Evolutionary conservation across 1,140 invertebrate species (phyloP).

Genomic region (Aphidius gifuensis): DNA sequence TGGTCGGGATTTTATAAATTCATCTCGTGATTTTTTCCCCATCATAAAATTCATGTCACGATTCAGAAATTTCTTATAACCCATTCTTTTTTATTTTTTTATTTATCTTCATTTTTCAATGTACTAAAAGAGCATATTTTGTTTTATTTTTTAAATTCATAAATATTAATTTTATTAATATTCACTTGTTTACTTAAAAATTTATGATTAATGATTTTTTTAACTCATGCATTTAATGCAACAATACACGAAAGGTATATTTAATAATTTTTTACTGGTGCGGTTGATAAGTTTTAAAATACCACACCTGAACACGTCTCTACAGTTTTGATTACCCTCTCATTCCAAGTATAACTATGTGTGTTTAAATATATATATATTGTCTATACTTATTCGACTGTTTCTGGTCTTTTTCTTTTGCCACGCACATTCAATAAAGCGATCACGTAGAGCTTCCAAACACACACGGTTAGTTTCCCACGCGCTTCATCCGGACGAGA

Average conservation of each 20-base stretch:
- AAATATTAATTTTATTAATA: too few species aligned
- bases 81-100: not conserved
- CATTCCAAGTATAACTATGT: not conserved
- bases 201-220: too few species aligned
- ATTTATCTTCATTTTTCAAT: not conserved
- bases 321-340: slow-evolving; percentile 28
- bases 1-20: slow-evolving; percentile 8
- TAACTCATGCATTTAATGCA: too few species aligned
- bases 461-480: slow-evolving; percentile 43
- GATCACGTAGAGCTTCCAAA: slow-evolving; percentile 42
- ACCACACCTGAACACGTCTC: slow-evolving; percentile 13
- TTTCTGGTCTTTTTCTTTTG: slow-evolving; percentile 11
- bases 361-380: not conserved
- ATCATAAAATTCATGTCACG: slow-evolving; percentile 10
- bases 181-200: too few species aligned
- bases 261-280: too few species aligned
- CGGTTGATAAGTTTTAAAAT: not conserved
- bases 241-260: too few species aligned
- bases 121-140: too few species aligned
- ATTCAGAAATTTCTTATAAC: not conserved
- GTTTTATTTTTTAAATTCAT: too few species aligned
- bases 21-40: not conserved
- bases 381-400: slow-evolving; percentile 1
- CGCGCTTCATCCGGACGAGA: slow-evolving; percentile 30
- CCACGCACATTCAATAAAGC: slow-evolving; percentile 40